Conservation (phyloP, 1,140 invertebrate species). For the Drosophila asahinai region DNA sequence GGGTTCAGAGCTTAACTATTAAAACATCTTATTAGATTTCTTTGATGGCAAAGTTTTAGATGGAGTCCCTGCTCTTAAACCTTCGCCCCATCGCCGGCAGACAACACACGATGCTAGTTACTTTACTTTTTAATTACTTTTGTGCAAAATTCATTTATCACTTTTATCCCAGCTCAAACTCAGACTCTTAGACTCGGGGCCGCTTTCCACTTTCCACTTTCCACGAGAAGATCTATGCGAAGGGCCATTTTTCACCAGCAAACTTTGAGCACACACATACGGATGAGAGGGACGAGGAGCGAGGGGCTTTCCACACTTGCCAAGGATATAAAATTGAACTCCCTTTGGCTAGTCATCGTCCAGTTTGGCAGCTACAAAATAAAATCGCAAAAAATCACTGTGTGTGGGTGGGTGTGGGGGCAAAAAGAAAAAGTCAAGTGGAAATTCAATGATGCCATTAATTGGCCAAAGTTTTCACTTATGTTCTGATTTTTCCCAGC, state of each 20-base stretch:
- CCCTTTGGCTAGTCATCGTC: constrained; percentile 78
- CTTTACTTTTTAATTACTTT: constrained; percentile 84
- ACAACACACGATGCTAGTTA: constrained; percentile 80
- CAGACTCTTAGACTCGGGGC: constrained; percentile 43
- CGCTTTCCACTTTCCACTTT: constrained; percentile 12
- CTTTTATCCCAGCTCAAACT: constrained; percentile 81
- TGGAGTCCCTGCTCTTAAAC: constrained; percentile 25
- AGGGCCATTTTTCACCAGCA: constrained; percentile 77
- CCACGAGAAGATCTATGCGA: constrained; percentile 69
- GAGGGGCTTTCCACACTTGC: constrained; percentile 16
- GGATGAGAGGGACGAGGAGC: neutral
- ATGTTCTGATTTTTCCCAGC: constrained; percentile 77
- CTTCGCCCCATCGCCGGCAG: constrained; percentile 2
- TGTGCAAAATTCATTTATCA: constrained; percentile 84
- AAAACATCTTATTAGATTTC: constrained; percentile 83
- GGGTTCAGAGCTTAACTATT: constrained; percentile 60
- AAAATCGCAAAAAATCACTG: constrained; percentile 19
- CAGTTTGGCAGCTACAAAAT: constrained; percentile 76
- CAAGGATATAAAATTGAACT: constrained; percentile 77
- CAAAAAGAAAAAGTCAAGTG: constrained; percentile 76
- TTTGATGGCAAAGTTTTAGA: constrained; percentile 72
- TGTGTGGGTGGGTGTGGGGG: constrained; percentile 8
- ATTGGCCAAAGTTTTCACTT: constrained; percentile 85
- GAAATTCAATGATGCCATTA: constrained; percentile 85
- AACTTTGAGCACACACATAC: constrained; percentile 62